Evolutionary conservation across 2,888 invertebrate species (phyloP).

Genomic region (Amphipyra berbera): DNA sequence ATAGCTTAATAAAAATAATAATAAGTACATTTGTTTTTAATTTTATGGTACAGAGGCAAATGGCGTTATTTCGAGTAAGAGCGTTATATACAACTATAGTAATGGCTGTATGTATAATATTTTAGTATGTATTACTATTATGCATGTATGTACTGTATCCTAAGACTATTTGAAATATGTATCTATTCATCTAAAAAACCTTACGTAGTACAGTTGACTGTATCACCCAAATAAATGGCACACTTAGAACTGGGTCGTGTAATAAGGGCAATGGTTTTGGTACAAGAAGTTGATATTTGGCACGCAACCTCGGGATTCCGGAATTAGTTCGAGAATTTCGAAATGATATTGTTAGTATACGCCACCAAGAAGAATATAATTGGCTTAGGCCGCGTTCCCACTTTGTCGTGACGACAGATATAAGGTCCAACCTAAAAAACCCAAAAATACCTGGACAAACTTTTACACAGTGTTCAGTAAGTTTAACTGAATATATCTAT

Average conservation of each 20-base stretch:
- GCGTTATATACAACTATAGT: conserved; percentile 84
- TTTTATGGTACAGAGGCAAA: conserved; percentile 84
- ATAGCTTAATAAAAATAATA: conserved; percentile 46
- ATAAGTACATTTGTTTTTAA: conserved; percentile 61
- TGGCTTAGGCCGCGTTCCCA: too few relatives aligned
- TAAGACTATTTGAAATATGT: conserved; percentile 32
- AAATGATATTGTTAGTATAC: too few relatives aligned
- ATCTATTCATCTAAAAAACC: conserved; percentile 29
- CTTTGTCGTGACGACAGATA: too few relatives aligned
- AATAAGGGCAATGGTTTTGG: too few relatives aligned
- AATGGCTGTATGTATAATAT: conserved; percentile 87
- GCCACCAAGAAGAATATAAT: too few relatives aligned
- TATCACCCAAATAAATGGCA: not conserved
- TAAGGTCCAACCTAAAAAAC: too few relatives aligned
- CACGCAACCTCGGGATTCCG: too few relatives aligned
- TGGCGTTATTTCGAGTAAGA: conserved; percentile 86
- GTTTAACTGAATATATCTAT: too few relatives aligned
- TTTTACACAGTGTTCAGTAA: too few relatives aligned
- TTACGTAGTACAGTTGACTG: conserved; percentile 28
- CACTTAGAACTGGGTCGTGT: not conserved
- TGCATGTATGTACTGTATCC: conserved; percentile 70
- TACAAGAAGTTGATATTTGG: too few relatives aligned
- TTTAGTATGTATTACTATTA: conserved; percentile 68
- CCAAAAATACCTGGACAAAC: too few relatives aligned
- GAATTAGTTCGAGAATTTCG: too few relatives aligned